A percentile compares a stretch with the other conserved stretches of the same genome.
Conservation (phyloP, 2,888 invertebrate genomes). For the Lutraria lutraria region DNA sequence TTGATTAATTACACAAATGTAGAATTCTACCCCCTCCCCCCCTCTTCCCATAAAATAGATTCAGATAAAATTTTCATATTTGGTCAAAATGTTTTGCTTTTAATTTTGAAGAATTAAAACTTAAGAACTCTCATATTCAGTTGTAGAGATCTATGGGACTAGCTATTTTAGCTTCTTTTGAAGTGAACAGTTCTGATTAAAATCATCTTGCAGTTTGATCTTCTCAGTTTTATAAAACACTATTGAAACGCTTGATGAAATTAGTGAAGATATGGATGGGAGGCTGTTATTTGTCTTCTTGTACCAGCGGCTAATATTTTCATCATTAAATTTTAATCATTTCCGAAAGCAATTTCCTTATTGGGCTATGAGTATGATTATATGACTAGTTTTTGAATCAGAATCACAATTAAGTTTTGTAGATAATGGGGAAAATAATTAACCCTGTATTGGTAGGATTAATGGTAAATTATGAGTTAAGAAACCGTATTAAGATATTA, state of each 20-base stretch:
- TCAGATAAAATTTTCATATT: no score
- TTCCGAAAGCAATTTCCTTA: background rate
- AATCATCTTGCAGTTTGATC: background rate
- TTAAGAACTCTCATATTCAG: background rate
- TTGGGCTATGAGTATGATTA: background rate
- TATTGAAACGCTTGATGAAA: background rate
- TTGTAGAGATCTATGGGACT: background rate
- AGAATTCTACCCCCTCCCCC: no score
- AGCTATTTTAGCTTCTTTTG: background rate
- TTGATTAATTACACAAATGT: no score
- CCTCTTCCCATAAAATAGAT: no score
- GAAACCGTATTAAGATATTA: background rate
- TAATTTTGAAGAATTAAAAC: no score
- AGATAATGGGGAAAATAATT: conserved; percentile 6
- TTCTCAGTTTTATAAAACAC: background rate
- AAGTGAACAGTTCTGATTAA: background rate
- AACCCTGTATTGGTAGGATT: background rate
- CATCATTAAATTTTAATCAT: conserved; percentile 8
- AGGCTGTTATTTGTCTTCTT: background rate
- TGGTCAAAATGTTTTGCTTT: no score
- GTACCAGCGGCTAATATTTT: background rate
- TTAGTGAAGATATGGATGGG: background rate
- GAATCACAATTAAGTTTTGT: background rate
- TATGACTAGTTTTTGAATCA: background rate
- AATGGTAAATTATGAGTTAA: conserved; percentile 20